Evolutionary conservation across 2,888 invertebrate species (phyloP).

Genomic region (Automeris io): DNA sequence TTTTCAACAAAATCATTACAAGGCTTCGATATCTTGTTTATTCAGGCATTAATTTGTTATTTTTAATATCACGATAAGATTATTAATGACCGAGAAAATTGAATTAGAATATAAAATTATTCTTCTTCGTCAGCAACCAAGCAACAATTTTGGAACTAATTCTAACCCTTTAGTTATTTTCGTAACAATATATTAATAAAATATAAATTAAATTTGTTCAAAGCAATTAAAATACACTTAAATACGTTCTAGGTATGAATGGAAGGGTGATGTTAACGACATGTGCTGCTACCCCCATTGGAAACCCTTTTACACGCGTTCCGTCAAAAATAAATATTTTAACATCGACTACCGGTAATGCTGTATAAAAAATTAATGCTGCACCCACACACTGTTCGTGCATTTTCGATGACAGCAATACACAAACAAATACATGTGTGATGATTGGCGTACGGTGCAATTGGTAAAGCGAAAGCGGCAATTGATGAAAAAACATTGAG

Average conservation of each 20-base stretch:
- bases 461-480: not conserved
- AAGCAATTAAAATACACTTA: constrained; percentile 1
- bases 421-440: constrained; percentile 44
- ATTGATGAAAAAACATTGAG: no score
- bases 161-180: no score
- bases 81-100: not conserved
- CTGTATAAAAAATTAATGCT: constrained; percentile 34
- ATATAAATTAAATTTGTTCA: constrained; percentile 8
- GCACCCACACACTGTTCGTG: constrained; percentile 27
- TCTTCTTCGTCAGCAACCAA: no score
- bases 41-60: not conserved
- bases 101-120: not conserved
- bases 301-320: constrained; percentile 2
- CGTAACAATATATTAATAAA: no score
- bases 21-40: not conserved
- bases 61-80: not conserved
- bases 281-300: not conserved
- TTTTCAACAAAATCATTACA: not conserved
- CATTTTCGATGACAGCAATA: constrained; percentile 51
- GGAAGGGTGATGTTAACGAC: not conserved
- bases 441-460: not conserved
- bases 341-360: constrained; percentile 33
- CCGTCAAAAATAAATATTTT: constrained; percentile 43
- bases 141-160: no score
- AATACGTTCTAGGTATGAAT: not conserved